Evolutionary conservation across 2,888 invertebrate genomes (phyloP).

Genomic region (Polylopha cassiicola): DNA sequence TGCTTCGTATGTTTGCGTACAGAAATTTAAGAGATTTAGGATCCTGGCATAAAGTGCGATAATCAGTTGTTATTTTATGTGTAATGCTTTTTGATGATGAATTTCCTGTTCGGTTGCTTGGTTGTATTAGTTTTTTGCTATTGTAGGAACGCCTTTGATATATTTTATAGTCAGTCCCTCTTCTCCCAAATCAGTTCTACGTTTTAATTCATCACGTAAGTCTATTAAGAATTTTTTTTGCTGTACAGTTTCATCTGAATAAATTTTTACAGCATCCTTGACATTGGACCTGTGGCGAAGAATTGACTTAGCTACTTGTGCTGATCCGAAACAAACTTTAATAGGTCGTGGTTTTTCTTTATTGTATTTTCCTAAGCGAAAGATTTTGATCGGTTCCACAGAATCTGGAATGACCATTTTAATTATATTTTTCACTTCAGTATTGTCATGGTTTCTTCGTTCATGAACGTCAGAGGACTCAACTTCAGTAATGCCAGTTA

Average conservation of each 20-base stretch:
- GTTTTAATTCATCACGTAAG: constrained; percentile 3
- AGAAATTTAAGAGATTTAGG: neutral
- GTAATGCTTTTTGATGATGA: neutral
- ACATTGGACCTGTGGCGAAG: neutral
- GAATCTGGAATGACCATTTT: neutral
- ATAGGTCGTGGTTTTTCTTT: neutral
- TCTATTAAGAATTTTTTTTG: constrained; percentile 3
- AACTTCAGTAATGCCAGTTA: constrained; percentile 1
- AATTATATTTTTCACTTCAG: neutral
- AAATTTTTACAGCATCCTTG: constrained; percentile 1
- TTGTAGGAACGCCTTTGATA: constrained; percentile 9
- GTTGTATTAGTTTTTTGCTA: neutral
- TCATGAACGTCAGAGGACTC: neutral
- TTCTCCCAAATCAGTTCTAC: constrained; percentile 3
- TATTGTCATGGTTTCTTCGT: neutral
- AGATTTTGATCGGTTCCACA: neutral
- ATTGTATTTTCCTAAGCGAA: neutral
- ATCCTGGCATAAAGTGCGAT: neutral
- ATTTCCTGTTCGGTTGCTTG: neutral
- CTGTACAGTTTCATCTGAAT: constrained; percentile 5
- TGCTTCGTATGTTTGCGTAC: constrained; percentile 6
- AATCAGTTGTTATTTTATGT: neutral
- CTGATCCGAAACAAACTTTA: constrained; percentile 7
- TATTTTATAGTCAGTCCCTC: constrained; percentile 7
- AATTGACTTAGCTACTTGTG: constrained; percentile 4